These are phyloP conservation scores for Stomatorhinus walkeri DNA, from an alignment of 2,797 vertebrate genomes.

Conservation along the genomic window DNA sequence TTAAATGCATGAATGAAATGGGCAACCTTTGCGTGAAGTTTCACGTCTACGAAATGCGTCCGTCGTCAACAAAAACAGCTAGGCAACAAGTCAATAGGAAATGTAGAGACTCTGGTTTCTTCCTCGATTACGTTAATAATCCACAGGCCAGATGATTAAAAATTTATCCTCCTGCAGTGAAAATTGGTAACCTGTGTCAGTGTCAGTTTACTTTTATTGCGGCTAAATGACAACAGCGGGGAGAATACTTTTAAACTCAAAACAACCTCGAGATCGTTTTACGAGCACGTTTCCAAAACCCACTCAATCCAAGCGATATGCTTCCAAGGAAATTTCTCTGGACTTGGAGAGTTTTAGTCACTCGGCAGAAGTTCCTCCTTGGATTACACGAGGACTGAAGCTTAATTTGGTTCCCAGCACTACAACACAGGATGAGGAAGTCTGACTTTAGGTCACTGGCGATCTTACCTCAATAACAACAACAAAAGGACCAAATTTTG, in stretches of 20 bases:
- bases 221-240: background rate
- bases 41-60: background rate
- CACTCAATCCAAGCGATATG: background rate
- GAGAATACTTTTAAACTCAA: background rate
- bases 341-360: background rate
- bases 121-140: slow-evolving; percentile 26
- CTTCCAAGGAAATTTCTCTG: background rate
- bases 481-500: background rate
- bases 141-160: slow-evolving; percentile 11
- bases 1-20: background rate
- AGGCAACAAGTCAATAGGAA: slow-evolving; percentile 2
- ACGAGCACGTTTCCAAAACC: background rate
- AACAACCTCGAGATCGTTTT: background rate
- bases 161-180: background rate
- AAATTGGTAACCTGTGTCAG: background rate
- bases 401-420: background rate
- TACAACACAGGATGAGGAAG: background rate
- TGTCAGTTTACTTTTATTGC: background rate
- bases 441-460: background rate
- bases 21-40: background rate
- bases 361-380: background rate
- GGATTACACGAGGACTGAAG: background rate
- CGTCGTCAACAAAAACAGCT: background rate
- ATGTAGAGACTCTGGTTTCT: background rate
- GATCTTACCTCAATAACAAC: background rate